phyloP scores from a whole-genome alignment of 2,797 vertebrate species.

The Bovichtus diacanthus region DNA sequence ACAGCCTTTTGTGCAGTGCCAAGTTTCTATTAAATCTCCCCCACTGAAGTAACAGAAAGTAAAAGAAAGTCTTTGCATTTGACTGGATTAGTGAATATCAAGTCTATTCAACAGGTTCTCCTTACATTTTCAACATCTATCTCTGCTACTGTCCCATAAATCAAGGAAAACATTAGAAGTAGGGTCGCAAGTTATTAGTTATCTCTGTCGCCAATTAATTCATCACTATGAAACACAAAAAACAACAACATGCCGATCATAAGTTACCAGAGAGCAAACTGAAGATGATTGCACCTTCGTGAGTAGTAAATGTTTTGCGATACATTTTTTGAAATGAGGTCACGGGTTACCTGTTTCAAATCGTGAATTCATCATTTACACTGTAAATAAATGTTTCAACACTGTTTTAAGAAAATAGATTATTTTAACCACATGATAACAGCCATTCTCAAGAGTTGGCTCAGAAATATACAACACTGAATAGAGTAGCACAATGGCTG shows the following conservation, averaged over 20 bases:
- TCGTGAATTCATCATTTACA: not conserved
- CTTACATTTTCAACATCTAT: not conserved
- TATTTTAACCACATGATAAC: not conserved
- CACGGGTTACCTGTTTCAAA: not conserved
- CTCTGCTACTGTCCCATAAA: not conserved
- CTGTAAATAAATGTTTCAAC: not conserved
- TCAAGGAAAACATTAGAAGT: not conserved
- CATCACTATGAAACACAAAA: not conserved
- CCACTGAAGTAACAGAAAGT: not conserved
- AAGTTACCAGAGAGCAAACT: not conserved
- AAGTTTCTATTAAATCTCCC: not conserved
- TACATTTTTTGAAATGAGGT: not conserved
- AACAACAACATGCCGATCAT: not conserved
- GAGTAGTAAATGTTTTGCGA: not conserved
- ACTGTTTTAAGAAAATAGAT: not conserved
- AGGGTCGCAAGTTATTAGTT: not conserved
- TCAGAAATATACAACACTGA: not conserved
- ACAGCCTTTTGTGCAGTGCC: not conserved
- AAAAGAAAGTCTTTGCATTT: not conserved
- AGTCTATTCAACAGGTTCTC: not conserved
- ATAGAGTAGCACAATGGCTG: not conserved
- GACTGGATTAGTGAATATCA: not conserved
- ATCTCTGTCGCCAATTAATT: not conserved
- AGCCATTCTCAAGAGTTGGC: not conserved
- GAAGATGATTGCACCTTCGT: not conserved